Percentiles rank a stretch among this genome's conserved stretches.
These are phyloP conservation scores for Diplolepis rosae DNA, from an alignment of 2,888 invertebrate species.

Conservation along the genomic window DNA sequence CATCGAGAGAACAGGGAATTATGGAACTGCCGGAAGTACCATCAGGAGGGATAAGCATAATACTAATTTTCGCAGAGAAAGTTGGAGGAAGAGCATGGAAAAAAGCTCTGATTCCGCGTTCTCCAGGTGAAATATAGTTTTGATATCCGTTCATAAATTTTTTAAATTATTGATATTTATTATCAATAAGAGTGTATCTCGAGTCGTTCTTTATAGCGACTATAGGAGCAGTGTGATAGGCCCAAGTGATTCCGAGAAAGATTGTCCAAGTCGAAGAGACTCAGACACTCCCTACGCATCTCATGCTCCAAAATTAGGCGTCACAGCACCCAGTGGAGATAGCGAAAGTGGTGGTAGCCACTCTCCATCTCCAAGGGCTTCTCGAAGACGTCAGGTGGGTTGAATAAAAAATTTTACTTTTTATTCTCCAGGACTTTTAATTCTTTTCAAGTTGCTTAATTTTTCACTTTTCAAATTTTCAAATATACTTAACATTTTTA, in stretches of 20 bases:
- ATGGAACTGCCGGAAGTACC: slow-evolving; percentile 61
- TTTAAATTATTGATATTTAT: too few relatives aligned
- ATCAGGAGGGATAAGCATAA: slow-evolving; percentile 75
- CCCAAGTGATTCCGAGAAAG: slow-evolving; percentile 92
- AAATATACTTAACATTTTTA: too few relatives aligned
- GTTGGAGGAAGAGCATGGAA: slow-evolving; percentile 94
- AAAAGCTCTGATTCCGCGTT: slow-evolving; percentile 94
- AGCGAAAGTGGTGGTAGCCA: slow-evolving; percentile 93
- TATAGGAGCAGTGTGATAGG: slow-evolving; percentile 93
- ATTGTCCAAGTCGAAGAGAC: slow-evolving; percentile 84
- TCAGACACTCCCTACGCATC: slow-evolving; percentile 76
- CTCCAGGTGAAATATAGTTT: slow-evolving; percentile 84
- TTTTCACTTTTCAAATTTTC: too few relatives aligned
- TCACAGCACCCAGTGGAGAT: slow-evolving; percentile 82
- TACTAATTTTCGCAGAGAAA: slow-evolving; percentile 84
- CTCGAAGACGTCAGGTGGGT: slow-evolving; percentile 86
- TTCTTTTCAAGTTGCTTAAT: too few relatives aligned
- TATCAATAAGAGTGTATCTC: slow-evolving; percentile 54
- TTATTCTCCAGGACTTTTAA: too few relatives aligned
- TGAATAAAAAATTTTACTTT: too few relatives aligned
- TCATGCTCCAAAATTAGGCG: slow-evolving; percentile 76
- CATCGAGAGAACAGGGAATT: slow-evolving; percentile 81
- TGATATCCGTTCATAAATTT: too few relatives aligned
- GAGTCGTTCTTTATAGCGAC: slow-evolving; percentile 81
- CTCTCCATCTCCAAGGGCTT: slow-evolving; percentile 89